These are phyloP conservation scores for Chelonus insularis DNA, from an alignment of 1,140 invertebrate species.

Conservation along the genomic window DNA sequence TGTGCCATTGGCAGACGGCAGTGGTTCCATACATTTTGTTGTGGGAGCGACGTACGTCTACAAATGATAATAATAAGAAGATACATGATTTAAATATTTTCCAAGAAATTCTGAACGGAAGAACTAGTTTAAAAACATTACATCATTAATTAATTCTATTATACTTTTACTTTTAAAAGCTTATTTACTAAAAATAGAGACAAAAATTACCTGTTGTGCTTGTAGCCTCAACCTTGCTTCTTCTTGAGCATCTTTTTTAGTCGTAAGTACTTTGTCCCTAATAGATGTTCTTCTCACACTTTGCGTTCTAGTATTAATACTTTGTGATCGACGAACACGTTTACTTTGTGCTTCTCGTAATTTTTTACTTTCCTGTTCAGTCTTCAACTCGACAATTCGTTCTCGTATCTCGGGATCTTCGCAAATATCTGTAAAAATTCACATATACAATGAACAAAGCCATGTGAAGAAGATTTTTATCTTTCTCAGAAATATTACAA, in stretches of 20 bases:
- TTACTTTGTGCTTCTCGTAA: conserved; percentile 66
- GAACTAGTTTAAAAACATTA: too few species aligned
- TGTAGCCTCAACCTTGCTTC: conserved; percentile 78
- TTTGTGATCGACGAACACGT: conserved; percentile 66
- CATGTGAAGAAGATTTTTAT: background rate
- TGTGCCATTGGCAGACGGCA: conserved; percentile 41
- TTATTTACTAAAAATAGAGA: too few species aligned
- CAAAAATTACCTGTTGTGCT: conserved; percentile 64
- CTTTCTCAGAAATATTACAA: background rate
- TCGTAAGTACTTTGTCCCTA: conserved; percentile 88
- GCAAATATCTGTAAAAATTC: conserved; percentile 77
- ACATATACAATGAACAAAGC: conserved; percentile 1
- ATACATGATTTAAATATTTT: too few species aligned
- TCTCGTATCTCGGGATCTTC: conserved; percentile 93
- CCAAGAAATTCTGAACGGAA: too few species aligned
- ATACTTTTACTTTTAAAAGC: too few species aligned
- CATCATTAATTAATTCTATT: too few species aligned
- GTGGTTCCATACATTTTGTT: conserved; percentile 32
- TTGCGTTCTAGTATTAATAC: conserved; percentile 72
- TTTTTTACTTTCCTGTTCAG: conserved; percentile 84
- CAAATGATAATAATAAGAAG: conserved; percentile 14
- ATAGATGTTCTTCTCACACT: conserved; percentile 93
- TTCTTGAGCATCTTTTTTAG: conserved; percentile 93
- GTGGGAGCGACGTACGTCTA: conserved; percentile 46
- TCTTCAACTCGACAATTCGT: conserved; percentile 84